These are phyloP conservation scores for Sarcophaga bullata DNA, from an alignment of 1,140 invertebrate genomes.

Conservation along the genomic window DNA sequence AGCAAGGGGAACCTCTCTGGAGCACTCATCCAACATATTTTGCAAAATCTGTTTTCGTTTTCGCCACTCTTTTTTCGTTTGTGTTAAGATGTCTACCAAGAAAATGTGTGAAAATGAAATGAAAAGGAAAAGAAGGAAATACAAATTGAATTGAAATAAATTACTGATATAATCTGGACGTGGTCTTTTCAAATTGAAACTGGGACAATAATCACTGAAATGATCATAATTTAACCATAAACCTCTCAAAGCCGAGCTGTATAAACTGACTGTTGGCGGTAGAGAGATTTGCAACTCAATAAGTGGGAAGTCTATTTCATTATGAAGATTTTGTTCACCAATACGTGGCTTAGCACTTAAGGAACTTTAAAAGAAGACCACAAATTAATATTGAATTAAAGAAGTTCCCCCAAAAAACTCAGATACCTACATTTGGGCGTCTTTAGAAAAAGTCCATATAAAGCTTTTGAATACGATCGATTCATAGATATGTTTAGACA, in stretches of 20 bases:
- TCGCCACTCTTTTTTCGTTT: slow-evolving; percentile 64
- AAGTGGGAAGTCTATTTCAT: slow-evolving; percentile 70
- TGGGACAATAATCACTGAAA: slow-evolving; percentile 67
- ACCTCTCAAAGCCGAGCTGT: slow-evolving; percentile 69
- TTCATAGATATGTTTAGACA: slow-evolving; percentile 60
- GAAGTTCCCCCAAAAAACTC: too few species aligned
- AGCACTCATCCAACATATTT: slow-evolving; percentile 58
- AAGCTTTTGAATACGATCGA: slow-evolving; percentile 63
- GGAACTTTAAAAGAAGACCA: slow-evolving; percentile 46
- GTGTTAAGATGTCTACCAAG: slow-evolving; percentile 57
- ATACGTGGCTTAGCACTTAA: slow-evolving; percentile 59
- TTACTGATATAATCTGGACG: slow-evolving; percentile 59
- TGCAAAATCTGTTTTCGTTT: slow-evolving; percentile 63
- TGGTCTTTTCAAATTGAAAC: slow-evolving; percentile 61
- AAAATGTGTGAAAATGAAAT: slow-evolving; percentile 1
- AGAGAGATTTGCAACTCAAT: slow-evolving; percentile 70
- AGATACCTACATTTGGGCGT: slow-evolving; percentile 57
- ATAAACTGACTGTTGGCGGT: slow-evolving; percentile 69
- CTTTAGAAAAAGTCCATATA: slow-evolving; percentile 63
- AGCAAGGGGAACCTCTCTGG: slow-evolving; percentile 52
- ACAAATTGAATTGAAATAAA: not conserved
- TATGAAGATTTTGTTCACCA: slow-evolving; percentile 58
- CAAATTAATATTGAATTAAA: too few species aligned
- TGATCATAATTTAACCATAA: slow-evolving; percentile 74
- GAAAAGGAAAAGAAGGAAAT: not conserved